Evolutionary conservation across 2,113 vertebrate genomes (phyloP).

Genomic region (Odocoileus virginianus): DNA sequence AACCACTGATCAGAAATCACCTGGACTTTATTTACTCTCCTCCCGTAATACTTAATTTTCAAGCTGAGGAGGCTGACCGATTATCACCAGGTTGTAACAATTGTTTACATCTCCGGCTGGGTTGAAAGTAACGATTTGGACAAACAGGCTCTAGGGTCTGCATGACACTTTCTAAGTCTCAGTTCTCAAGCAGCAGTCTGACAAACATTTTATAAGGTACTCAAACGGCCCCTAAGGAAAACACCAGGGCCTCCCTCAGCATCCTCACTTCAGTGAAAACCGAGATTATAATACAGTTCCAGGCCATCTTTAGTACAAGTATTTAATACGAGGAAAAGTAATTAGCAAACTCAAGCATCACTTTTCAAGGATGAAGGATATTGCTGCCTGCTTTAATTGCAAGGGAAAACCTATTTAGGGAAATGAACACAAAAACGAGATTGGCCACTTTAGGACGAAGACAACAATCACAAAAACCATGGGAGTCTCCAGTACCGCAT

Average conservation of each 20-base stretch:
- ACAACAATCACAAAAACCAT: conserved; percentile 22
- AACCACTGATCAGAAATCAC: rapidly evolving
- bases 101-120: background rate
- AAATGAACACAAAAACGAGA: conserved; percentile 46
- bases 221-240: background rate
- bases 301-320: background rate
- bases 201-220: background rate
- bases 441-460: conserved; percentile 48
- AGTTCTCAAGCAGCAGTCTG: background rate
- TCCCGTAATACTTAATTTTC: rapidly evolving
- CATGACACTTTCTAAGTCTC: rapidly evolving
- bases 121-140: background rate
- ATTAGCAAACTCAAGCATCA: conserved; percentile 24
- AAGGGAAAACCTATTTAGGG: conserved; percentile 47
- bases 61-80: background rate
- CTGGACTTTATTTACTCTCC: background rate
- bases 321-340: background rate
- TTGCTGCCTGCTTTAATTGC: conserved; percentile 29
- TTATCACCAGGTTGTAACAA: background rate
- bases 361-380: conserved; percentile 43
- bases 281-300: background rate
- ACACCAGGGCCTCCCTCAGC: background rate
- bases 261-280: background rate
- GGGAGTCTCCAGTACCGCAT: background rate
- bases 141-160: rapidly evolving